Percentiles rank a stretch among this genome's conserved stretches.
phyloP scores from a whole-genome alignment of 2,888 invertebrate genomes.

The Tubulanus polymorphus region DNA sequence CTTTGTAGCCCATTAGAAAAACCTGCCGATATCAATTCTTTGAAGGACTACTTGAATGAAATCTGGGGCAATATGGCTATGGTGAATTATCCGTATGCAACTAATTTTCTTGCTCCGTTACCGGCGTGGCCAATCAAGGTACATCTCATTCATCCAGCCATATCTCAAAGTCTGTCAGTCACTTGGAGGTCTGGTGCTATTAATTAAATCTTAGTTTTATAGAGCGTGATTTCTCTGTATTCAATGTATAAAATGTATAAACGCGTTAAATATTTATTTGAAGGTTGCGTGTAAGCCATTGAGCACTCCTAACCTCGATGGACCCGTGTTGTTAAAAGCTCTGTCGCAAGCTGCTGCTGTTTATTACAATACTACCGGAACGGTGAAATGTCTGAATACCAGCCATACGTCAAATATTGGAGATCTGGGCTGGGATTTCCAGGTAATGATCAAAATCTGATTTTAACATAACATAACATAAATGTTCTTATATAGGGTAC shows the following conservation, averaged over 20 bases:
- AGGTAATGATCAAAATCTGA: no score
- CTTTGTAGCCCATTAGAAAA: slow-evolving; percentile 67
- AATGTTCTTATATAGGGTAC: no score
- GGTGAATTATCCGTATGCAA: slow-evolving; percentile 91
- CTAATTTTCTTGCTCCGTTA: slow-evolving; percentile 72
- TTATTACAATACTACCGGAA: slow-evolving; percentile 78
- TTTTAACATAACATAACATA: not conserved
- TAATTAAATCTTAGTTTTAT: not conserved
- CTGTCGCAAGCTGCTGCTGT: slow-evolving; percentile 69
- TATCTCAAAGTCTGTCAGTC: not conserved
- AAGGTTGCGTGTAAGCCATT: slow-evolving; percentile 60
- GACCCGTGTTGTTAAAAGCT: slow-evolving; percentile 60
- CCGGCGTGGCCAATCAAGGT: slow-evolving; percentile 80
- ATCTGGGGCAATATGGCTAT: slow-evolving; percentile 81
- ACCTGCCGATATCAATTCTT: slow-evolving; percentile 56
- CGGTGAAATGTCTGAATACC: slow-evolving; percentile 66
- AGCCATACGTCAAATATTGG: slow-evolving; percentile 61
- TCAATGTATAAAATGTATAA: not conserved
- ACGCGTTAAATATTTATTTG: no score
- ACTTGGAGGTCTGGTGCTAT: not conserved
- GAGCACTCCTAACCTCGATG: slow-evolving; percentile 53
- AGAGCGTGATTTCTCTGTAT: not conserved
- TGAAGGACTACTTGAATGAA: slow-evolving; percentile 69
- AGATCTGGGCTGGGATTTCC: slow-evolving; percentile 75
- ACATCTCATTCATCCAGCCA: no score